Conservation (phyloP, 2,888 invertebrate genomes). For the Eristalis intricaria region DNA sequence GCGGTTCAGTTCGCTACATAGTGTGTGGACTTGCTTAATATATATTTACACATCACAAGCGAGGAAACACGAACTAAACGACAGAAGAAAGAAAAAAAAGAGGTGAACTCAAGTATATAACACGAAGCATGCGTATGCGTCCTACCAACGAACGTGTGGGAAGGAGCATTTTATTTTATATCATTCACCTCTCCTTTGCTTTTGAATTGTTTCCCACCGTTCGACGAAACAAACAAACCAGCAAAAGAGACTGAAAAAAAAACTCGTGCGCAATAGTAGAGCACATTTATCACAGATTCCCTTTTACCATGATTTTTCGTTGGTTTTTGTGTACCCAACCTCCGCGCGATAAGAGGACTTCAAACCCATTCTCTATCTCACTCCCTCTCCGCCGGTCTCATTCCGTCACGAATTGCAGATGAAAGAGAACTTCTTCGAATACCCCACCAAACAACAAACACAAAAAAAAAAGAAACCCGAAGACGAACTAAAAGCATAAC, state of each 20-base stretch:
- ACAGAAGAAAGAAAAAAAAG: slow-evolving; percentile 7
- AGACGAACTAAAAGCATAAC: background rate
- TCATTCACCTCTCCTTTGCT: background rate
- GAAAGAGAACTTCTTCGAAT: slow-evolving; percentile 21
- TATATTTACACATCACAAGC: slow-evolving; percentile 56
- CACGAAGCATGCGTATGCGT: slow-evolving; percentile 69
- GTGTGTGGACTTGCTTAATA: background rate
- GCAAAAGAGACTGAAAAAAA: background rate
- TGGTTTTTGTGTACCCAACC: slow-evolving; percentile 1
- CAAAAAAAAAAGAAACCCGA: slow-evolving; percentile 7
- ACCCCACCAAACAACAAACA: background rate
- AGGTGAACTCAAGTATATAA: slow-evolving; percentile 51
- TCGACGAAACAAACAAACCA: background rate
- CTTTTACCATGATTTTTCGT: background rate
- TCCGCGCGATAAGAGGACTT: background rate
- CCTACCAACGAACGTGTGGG: slow-evolving; percentile 63
- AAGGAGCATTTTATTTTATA: slow-evolving; percentile 38
- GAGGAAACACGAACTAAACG: background rate
- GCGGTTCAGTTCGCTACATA: background rate
- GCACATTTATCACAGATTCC: slow-evolving; percentile 55
- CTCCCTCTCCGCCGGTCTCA: background rate
- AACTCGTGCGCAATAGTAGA: slow-evolving; percentile 55
- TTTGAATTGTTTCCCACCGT: background rate
- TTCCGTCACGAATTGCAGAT: slow-evolving; percentile 1
- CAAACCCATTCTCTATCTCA: background rate